Evolutionary conservation across 2,113 vertebrate species (phyloP), one percentile per base, ranked within the genome.

Genomic region (Megalops atlanticus): DNA sequence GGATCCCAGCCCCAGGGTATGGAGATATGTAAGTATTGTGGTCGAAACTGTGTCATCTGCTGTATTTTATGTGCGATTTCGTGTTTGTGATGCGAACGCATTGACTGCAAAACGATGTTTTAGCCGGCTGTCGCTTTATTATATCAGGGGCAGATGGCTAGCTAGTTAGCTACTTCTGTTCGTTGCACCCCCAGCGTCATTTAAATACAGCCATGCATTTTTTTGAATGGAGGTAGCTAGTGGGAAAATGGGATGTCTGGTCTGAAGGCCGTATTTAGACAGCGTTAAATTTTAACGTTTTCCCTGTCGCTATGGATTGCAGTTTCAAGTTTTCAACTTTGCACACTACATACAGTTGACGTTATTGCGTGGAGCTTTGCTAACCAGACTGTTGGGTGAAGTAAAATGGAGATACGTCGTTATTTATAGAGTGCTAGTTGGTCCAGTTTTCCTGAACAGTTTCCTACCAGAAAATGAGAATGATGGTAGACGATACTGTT

Each of bases 1-100:
- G 92, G 89, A 88, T 93, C 93, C 91, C 93, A 94, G 85, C 90
- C 93, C 90, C 93, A 92, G 93, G 93, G 91, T 90, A 94, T 94
- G 94, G 93, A 95, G 89, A 94, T 93, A 93, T 94, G 94, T 95
- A 83, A 95, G 94, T 95, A 91, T 58, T 79, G 52, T 70, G 74
- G 73, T 36, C 27, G n/a, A 49, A 41, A 39, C 6, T 2, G 47
- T 4, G 58, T 5, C 33, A 18, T 31, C 39, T n/a, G 40, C 74
- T 39, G 12, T 49, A 18, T 52, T 47, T 76, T 33, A 35, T 33
- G 11, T 16, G n/a, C 39, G 36, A n/a, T 14, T 27, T 7, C 15
- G 24, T 71, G 36, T 74, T 40, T 45, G 1, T 21, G 16, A 8
- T 38, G 35, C 35, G 68, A 35, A 58, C 74, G 49, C 12, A 70